Conservation (phyloP, 2,797 vertebrate genomes). For the Eidolon dupreanum region DNA sequence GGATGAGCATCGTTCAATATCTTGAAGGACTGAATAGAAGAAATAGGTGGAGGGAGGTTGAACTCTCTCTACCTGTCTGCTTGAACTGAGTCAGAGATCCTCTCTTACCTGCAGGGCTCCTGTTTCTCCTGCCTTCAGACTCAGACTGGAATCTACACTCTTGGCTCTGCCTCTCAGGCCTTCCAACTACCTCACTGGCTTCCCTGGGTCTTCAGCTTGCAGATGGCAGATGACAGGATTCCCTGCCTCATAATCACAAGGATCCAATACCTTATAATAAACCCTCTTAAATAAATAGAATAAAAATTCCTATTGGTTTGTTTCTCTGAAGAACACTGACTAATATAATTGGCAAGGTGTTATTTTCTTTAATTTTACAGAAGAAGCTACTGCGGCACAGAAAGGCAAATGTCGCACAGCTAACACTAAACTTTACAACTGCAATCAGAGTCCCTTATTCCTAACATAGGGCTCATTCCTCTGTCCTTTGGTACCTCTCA, state of each 20-base stretch:
- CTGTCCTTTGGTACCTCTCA: neutral
- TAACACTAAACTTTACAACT: neutral
- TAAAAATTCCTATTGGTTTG: neutral
- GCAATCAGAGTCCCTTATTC: neutral
- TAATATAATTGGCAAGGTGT: neutral
- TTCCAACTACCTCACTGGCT: neutral
- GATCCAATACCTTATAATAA: neutral
- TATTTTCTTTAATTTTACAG: constrained; percentile 43
- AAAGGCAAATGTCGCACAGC: neutral
- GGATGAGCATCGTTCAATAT: neutral
- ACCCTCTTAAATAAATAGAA: neutral
- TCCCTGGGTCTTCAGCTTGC: neutral
- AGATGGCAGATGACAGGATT: neutral
- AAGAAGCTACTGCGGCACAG: neutral
- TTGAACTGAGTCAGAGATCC: neutral
- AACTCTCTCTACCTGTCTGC: neutral
- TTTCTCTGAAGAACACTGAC: neutral
- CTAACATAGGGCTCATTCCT: neutral
- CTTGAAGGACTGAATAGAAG: neutral
- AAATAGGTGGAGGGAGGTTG: neutral
- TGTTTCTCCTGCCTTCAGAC: neutral
- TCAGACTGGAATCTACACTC: neutral
- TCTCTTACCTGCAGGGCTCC: neutral
- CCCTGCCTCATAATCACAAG: neutral
- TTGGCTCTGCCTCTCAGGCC: neutral